phyloP scores from a whole-genome alignment of 2,888 invertebrate species.

The Nymphalis urticae region DNA sequence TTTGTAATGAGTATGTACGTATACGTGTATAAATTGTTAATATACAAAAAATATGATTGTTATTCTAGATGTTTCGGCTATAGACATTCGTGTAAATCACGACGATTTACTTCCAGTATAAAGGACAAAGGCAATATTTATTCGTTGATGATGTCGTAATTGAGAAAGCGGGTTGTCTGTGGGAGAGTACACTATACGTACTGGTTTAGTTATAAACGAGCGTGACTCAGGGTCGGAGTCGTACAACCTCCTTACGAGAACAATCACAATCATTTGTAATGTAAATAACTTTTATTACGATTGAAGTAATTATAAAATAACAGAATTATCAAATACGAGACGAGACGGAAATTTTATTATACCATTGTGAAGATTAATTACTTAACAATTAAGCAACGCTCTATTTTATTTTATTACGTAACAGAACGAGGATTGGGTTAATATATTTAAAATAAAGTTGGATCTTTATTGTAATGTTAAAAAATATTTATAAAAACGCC shows the following conservation, averaged over 20 bases:
- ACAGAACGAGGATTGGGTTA: no score
- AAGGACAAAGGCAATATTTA: slow-evolving; percentile 22
- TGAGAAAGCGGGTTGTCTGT: slow-evolving; percentile 49
- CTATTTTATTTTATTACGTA: no score
- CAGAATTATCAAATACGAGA: neutral
- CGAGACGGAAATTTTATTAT: no score
- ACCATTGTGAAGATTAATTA: no score
- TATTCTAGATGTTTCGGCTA: no score
- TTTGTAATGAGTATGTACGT: no score
- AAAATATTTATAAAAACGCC: no score
- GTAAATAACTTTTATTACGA: slow-evolving; percentile 30
- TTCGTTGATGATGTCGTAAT: slow-evolving; percentile 44
- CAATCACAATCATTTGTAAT: slow-evolving; percentile 28
- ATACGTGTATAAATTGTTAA: no score
- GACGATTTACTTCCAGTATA: neutral
- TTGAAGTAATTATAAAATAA: slow-evolving; percentile 25
- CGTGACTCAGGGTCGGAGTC: slow-evolving; percentile 52
- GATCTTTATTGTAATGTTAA: no score
- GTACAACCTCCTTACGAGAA: slow-evolving; percentile 29
- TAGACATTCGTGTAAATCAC: neutral
- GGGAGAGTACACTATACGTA: slow-evolving; percentile 34
- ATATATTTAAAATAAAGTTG: no score
- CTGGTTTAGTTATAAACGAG: slow-evolving; percentile 42
- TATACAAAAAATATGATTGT: no score
- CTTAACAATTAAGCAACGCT: no score